phyloP scores from a whole-genome alignment of 2,113 vertebrate species.

The Orycteropus afer region DNA sequence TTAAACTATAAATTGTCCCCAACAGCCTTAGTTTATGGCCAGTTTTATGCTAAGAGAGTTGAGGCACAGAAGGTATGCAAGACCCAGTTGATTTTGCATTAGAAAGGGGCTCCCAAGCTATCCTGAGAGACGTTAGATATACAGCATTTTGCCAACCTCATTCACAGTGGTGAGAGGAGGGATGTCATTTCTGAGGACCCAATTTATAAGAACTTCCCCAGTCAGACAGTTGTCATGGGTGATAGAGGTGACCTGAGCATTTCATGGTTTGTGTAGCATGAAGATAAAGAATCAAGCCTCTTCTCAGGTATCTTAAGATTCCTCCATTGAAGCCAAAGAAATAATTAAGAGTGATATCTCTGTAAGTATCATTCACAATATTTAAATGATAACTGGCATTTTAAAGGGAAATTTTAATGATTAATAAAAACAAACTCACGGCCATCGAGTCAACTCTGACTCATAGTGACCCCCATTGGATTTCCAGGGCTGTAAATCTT shows the following conservation, averaged over 20 bases:
- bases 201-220: neutral
- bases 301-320: neutral
- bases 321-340: conserved; percentile 10
- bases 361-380: conserved; percentile 37
- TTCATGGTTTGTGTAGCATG: neutral
- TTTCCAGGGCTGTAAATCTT: no score
- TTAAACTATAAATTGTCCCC: neutral
- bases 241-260: neutral
- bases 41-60: conserved; percentile 30
- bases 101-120: neutral
- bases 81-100: neutral
- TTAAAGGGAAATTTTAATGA: conserved; percentile 36
- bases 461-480: no score
- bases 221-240: neutral
- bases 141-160: neutral
- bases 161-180: neutral
- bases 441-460: no score
- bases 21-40: neutral
- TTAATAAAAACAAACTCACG: no score
- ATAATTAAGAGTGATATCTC: conserved; percentile 13
- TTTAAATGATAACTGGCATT: conserved; percentile 44
- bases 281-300: conserved; percentile 37
- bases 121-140: neutral
- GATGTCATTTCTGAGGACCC: neutral
- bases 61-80: neutral